Evolutionary conservation across 2,113 vertebrate species (phyloP), one percentile per base, ranked within the genome.

Genomic region (Panthera uncia): DNA sequence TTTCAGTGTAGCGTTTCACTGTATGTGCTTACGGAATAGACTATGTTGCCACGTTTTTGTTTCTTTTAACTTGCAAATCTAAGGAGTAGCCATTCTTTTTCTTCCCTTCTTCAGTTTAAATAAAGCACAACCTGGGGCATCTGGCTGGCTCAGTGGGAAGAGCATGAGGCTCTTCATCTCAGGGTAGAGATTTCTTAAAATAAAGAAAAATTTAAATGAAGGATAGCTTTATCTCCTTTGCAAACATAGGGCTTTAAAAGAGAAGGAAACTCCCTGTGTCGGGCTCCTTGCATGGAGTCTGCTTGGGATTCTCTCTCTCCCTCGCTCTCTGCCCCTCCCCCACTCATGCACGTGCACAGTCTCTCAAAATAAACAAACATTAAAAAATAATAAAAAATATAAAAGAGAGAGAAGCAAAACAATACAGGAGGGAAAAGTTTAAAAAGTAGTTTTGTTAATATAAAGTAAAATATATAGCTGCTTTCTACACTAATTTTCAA

Each of bases 81-180:
- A 52, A 83, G 27, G 11, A 33, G 36, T 82, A 0, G 55, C 23
- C 63, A 74, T 61, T 61, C 16, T 19, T 88, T 91, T 84, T 68
- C 63, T 92, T 89, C 65, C n/a, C 25, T 92, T 85, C 90, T 57
- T 11, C 78, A 63, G 48, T 91, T 57, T 82, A 94, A 94, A 50
- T 78, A 74, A 90, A 68, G 9, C 38, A 38, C 38, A 14, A 36
- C 65, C 38, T 23, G 6, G 55, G 57, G 19, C 19, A 7, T 8
- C 57, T 57, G 19, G 57, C 57, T 61, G 21, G 21, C 57, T 61
- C 57, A 61, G 57, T 9, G 21, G 57, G 57, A 61, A 61, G 57
- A 61, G 21, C 57, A 25, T 61, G 57, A 61, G 57, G 23, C 21
- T 61, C 57, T 61, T 61, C 21, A 61, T 61, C 57, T 61, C 21